These are phyloP conservation scores for Pherbina coryleti DNA, from an alignment of 2,888 invertebrate species.

Conservation along the genomic window DNA sequence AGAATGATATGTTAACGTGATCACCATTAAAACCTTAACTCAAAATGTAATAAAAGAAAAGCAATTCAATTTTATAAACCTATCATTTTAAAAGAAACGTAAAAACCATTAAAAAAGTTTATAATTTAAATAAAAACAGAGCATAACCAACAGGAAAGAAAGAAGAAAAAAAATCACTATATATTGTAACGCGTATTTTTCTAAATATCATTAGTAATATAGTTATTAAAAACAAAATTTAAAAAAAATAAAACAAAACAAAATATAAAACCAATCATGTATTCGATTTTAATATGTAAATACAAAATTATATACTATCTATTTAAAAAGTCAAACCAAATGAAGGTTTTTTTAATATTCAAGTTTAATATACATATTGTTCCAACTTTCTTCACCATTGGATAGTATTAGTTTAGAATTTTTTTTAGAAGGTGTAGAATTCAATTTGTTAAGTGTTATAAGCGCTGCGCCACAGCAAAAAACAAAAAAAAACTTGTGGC, in stretches of 20 bases:
- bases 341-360: not conserved
- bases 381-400: no score
- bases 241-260: conserved; percentile 11
- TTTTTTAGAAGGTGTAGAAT: no score
- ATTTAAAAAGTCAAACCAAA: conserved; percentile 20
- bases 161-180: conserved; percentile 6
- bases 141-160: conserved; percentile 7
- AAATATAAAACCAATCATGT: conserved; percentile 4
- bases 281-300: conserved; percentile 39
- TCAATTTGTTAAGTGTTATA: no score
- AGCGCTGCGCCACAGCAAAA: no score
- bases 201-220: conserved; percentile 38
- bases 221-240: conserved; percentile 26
- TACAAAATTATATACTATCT: conserved; percentile 23
- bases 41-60: conserved; percentile 4
- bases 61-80: conserved; percentile 23
- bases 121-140: conserved; percentile 12
- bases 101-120: not conserved
- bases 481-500: no score
- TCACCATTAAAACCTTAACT: conserved; percentile 32
- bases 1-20: conserved; percentile 11
- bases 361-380: no score
- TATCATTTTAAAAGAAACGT: conserved; percentile 8
- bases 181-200: conserved; percentile 38
- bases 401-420: no score